Evolutionary conservation across 2,113 vertebrate species (phyloP).

Genomic region (Edolisoma coerulescens): DNA sequence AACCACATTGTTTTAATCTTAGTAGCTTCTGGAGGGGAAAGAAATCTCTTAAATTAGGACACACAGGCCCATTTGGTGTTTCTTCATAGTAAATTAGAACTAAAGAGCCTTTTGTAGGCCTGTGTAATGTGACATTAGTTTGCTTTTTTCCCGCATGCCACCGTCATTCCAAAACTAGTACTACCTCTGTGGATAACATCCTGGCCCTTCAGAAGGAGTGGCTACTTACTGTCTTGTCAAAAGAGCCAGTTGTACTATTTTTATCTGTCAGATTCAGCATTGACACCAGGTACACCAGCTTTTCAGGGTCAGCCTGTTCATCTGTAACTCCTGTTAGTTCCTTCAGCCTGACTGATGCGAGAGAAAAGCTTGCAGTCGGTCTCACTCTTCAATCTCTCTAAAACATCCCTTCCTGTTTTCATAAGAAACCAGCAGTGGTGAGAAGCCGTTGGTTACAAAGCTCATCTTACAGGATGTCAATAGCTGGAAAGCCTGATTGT

Average conservation of each 20-base stretch:
- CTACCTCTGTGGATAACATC: not conserved
- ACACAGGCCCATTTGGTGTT: not conserved
- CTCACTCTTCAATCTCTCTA: not conserved
- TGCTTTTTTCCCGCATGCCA: accelerated
- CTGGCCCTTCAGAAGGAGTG: not conserved
- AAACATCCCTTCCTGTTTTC: conserved; percentile 24
- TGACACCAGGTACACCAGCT: not conserved
- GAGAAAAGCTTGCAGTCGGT: not conserved
- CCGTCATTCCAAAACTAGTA: not conserved
- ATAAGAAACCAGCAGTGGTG: not conserved
- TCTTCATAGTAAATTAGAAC: not conserved
- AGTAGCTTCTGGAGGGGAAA: not conserved
- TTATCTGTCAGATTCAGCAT: not conserved
- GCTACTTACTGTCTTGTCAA: not conserved
- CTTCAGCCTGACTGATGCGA: not conserved
- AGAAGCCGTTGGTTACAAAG: not conserved
- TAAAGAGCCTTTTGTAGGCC: not conserved
- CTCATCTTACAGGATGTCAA: not conserved
- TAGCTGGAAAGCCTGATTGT: not conserved
- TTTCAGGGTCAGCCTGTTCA: not conserved
- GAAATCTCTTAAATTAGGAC: not conserved
- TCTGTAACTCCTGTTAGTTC: not conserved
- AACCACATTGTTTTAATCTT: not conserved
- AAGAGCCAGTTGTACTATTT: not conserved
- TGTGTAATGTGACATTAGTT: not conserved